Evolutionary conservation across 2,888 invertebrate species (phyloP).

Genomic region (Papilio elwesi): DNA sequence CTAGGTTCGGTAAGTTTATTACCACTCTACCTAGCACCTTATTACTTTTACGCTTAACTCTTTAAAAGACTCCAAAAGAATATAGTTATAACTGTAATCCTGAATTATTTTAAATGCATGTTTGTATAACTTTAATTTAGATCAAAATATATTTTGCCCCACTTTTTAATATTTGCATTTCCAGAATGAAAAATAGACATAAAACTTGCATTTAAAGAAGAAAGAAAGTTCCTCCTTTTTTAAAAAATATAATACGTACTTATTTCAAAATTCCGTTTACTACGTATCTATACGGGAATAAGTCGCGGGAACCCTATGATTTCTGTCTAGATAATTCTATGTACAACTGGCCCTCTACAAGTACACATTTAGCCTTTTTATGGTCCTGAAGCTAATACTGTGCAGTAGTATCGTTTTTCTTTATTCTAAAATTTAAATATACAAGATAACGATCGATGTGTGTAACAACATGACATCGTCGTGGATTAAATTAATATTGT

Average conservation of each 20-base stretch:
- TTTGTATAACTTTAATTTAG: background rate
- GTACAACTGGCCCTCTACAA: background rate
- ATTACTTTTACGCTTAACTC: constrained; percentile 11
- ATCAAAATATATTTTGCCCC: background rate
- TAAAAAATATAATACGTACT: background rate
- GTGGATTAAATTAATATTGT: no score
- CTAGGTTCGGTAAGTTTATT: constrained; percentile 18
- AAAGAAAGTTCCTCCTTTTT: background rate
- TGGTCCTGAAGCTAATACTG: background rate
- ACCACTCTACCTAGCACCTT: background rate
- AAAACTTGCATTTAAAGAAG: background rate
- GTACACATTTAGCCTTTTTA: background rate
- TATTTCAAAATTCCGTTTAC: background rate
- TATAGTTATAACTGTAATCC: background rate
- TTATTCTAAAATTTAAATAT: no score
- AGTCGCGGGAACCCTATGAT: background rate
- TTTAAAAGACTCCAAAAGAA: constrained; percentile 12
- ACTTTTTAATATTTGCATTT: background rate
- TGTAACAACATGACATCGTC: no score
- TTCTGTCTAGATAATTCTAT: background rate
- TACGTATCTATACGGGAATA: background rate
- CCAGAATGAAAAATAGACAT: background rate
- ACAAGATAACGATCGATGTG: no score
- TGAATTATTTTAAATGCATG: constrained; percentile 7
- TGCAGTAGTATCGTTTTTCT: no score